Evolutionary conservation across 2,888 invertebrate genomes (phyloP), one percentile per base, ranked within the genome.

Genomic region (Proisotoma minuta): DNA sequence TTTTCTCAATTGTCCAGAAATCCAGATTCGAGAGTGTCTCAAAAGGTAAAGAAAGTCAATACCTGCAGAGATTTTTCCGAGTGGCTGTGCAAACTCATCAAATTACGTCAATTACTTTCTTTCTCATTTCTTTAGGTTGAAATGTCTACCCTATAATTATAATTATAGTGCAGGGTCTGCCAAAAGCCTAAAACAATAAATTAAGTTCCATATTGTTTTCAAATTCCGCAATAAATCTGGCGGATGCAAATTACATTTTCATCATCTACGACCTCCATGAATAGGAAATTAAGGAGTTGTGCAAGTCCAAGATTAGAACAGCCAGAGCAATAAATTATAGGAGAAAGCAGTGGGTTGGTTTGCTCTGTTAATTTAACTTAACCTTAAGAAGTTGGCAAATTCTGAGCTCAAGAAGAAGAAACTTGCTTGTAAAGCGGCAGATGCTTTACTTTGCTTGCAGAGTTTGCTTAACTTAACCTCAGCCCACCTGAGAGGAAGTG

Each of bases 401-500:
- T 34, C 34, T 34, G 8, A 34, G 34, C 15, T 34, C 34, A 10
- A 10, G 15, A 34, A 15, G 8, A 34, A 34, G 15, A n/a, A n/a
- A n/a, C n/a, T n/a, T n/a, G n/a, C n/a, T n/a, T n/a, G n/a, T n/a
- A n/a, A n/a, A n/a, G n/a, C n/a, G n/a, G n/a, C n/a, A n/a, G n/a
- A n/a, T n/a, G n/a, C n/a, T n/a, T n/a, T n/a, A n/a, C n/a, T n/a
- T n/a, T n/a, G n/a, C n/a, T n/a, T n/a, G n/a, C n/a, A n/a, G n/a
- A n/a, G 34, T 34, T 34, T 34, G 8, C 8, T 15, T 34, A n/a
- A n/a, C n/a, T n/a, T n/a, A n/a, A 34, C 34, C 34, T 34, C 34
- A 34, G 34, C 34, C 34, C 34, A 34, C 34, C 34, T 34, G 34
- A 34, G 28, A 39, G 54, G 54, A 54, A 54, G 54, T 26, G 54